Conservation (phyloP, 2,888 invertebrate species). For the Thymelicus acteon region DNA sequence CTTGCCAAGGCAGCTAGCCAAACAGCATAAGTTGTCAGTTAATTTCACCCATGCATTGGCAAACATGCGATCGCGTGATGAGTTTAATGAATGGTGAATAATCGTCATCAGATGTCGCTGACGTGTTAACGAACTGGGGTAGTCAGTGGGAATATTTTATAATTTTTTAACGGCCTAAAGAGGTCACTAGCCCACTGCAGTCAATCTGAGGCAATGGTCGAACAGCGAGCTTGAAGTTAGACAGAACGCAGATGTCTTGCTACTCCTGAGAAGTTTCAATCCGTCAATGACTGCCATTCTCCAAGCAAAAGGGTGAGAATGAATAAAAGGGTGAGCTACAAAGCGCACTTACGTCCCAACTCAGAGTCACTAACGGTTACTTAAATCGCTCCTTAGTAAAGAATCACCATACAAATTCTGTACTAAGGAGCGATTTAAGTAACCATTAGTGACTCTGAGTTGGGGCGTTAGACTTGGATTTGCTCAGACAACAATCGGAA, state of each 20-base stretch:
- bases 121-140: constrained; percentile 52
- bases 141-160: constrained; percentile 56
- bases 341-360: too few species aligned
- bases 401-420: too few species aligned
- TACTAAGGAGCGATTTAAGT: too few species aligned
- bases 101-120: constrained; percentile 70
- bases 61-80: constrained; percentile 75
- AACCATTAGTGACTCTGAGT: too few species aligned
- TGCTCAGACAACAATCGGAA: too few species aligned
- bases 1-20: not conserved
- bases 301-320: too few species aligned
- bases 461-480: too few species aligned
- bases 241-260: not conserved
- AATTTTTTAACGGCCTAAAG: constrained; percentile 15
- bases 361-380: too few species aligned
- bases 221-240: not conserved
- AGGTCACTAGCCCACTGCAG: not conserved
- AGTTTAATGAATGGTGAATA: constrained; percentile 67
- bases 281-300: too few species aligned
- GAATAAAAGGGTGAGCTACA: too few species aligned
- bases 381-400: too few species aligned
- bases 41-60: constrained; percentile 63
- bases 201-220: not conserved
- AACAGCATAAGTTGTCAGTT: constrained; percentile 15
- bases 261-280: not conserved